Conservation (phyloP, 2,888 invertebrate genomes). For the Ochropacha duplaris region DNA sequence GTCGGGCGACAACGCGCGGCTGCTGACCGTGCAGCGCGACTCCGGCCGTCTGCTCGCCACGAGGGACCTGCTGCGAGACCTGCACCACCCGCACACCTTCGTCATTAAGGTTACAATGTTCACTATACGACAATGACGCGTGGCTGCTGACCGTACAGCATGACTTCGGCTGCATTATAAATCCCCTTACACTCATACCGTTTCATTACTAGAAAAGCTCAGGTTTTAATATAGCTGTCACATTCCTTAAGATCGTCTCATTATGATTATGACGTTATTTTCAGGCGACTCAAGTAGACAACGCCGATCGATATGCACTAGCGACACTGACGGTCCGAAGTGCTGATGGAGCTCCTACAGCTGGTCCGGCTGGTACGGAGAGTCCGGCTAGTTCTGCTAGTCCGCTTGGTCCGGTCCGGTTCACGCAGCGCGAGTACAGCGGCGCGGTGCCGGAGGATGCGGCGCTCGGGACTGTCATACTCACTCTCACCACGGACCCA, state of each 20-base stretch:
- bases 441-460: constrained; percentile 90
- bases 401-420: constrained; percentile 81
- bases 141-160: too few relatives aligned
- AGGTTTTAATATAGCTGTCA: too few relatives aligned
- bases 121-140: too few relatives aligned
- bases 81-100: constrained; percentile 88
- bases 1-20: constrained; percentile 84
- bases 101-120: constrained; percentile 87
- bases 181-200: too few relatives aligned
- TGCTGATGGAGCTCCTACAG: constrained; percentile 80
- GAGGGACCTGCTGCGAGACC: constrained; percentile 78
- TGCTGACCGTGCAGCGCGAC: constrained; percentile 84
- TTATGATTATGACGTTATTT: neutral
- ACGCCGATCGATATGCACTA: constrained; percentile 93
- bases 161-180: too few relatives aligned
- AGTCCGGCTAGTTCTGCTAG: constrained; percentile 52
- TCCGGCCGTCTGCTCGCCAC: constrained; percentile 85
- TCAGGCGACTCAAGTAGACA: constrained; percentile 91
- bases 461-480: constrained; percentile 87
- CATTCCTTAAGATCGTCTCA: neutral
- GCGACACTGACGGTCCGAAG: constrained; percentile 90
- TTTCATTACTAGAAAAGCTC: too few relatives aligned
- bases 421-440: constrained; percentile 87
- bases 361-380: constrained; percentile 82
- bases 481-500: constrained; percentile 86